phyloP scores from a whole-genome alignment of 2,113 vertebrate species.

The Jacana jacana region DNA sequence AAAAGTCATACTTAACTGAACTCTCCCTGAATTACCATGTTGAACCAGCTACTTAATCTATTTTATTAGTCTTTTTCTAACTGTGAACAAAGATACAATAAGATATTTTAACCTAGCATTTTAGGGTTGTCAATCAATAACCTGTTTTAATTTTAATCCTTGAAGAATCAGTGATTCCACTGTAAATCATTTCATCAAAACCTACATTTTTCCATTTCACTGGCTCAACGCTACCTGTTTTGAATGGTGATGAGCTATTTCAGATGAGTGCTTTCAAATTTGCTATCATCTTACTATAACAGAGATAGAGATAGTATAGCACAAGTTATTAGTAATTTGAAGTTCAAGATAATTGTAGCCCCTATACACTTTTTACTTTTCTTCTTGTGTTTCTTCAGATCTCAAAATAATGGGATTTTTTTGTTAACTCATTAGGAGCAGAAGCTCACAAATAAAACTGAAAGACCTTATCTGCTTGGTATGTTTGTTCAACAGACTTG shows the following conservation, averaged over 20 bases:
- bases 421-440: neutral
- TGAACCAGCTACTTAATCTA: neutral
- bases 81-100: neutral
- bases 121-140: neutral
- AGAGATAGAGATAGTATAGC: neutral
- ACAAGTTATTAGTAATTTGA: neutral
- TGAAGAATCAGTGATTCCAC: neutral
- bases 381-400: neutral
- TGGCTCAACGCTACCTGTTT: neutral
- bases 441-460: neutral
- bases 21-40: neutral
- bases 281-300: neutral
- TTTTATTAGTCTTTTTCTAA: neutral
- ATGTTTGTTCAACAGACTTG: neutral
- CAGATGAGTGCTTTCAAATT: neutral
- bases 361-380: neutral
- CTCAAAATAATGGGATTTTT: neutral
- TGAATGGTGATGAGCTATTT: neutral
- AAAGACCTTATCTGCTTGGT: neutral
- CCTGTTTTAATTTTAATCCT: neutral
- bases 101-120: neutral
- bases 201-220: neutral
- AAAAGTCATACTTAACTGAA: neutral
- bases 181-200: neutral
- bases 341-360: neutral